phyloP scores from a whole-genome alignment of 2,113 vertebrate species.

The Catagonus wagneri region DNA sequence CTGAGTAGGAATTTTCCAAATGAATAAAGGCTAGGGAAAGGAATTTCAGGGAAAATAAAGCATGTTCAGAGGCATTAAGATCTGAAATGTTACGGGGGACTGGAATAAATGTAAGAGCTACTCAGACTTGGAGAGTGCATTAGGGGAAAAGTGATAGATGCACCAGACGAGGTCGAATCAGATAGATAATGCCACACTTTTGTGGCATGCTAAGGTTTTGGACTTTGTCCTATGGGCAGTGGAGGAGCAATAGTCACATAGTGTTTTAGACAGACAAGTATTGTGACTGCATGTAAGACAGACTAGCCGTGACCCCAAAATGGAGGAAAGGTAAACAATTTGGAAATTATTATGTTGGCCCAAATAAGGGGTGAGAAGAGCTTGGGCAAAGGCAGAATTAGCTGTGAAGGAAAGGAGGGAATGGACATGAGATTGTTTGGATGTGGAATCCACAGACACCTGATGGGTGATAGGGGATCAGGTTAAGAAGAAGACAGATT shows the following conservation, averaged over 20 bases:
- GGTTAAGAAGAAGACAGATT: not conserved
- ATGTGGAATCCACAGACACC: not conserved
- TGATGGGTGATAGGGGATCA: accelerated
- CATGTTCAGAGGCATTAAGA: not conserved
- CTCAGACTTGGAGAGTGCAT: not conserved
- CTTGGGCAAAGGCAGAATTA: not conserved
- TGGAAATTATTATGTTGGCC: not conserved
- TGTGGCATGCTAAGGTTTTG: not conserved
- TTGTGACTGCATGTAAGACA: not conserved
- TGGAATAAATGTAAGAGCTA: not conserved
- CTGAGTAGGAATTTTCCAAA: not conserved
- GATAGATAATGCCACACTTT: not conserved
- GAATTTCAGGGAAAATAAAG: not conserved
- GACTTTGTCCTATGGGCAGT: not conserved
- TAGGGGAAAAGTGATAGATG: not conserved
- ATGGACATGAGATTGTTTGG: not conserved
- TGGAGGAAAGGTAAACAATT: not conserved
- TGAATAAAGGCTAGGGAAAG: not conserved
- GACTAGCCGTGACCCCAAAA: not conserved
- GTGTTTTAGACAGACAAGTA: not conserved
- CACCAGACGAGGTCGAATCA: not conserved
- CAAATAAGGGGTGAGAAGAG: not conserved
- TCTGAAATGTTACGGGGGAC: not conserved
- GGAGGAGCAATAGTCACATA: not conserved
- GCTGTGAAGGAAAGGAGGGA: not conserved